Conservation (phyloP, 2,888 invertebrate genomes). For the Reticulitermes lucifugus region DNA sequence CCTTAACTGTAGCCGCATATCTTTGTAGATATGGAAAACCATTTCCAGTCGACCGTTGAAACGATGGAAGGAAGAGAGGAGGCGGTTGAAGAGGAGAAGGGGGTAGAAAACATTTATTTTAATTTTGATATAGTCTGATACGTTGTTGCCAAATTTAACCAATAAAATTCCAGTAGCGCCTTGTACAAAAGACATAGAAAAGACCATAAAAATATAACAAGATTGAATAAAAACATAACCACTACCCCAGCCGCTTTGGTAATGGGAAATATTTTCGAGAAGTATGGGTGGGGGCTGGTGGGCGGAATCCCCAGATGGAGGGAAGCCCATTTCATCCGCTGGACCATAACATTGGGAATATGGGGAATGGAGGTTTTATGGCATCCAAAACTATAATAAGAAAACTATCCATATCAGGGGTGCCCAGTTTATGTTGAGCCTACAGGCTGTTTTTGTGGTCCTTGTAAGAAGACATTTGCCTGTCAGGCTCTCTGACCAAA, state of each 20-base stretch:
- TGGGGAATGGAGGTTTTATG: not conserved
- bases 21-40: constrained; percentile 10
- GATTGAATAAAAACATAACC: constrained; percentile 35
- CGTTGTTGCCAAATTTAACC: constrained; percentile 4
- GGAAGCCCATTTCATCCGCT: not conserved
- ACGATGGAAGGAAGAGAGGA: not conserved
- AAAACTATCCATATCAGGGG: constrained; percentile 2
- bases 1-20: not conserved
- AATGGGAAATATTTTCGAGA: not conserved
- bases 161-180: constrained; percentile 33
- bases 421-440: not conserved
- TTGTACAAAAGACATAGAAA: not conserved
- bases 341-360: constrained; percentile 23
- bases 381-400: constrained; percentile 23
- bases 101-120: constrained; percentile 22
- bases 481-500: too few relatives aligned
- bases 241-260: not conserved
- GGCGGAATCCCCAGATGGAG: not conserved
- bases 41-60: not conserved
- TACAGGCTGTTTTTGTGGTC: too few relatives aligned
- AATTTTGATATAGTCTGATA: constrained; percentile 33
- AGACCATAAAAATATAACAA: constrained; percentile 36
- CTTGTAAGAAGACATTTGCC: too few relatives aligned
- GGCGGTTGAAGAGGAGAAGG: too few relatives aligned
- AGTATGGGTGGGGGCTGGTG: not conserved